Conservation (phyloP, 2,888 invertebrate species). For the Alsophila aescularia region DNA sequence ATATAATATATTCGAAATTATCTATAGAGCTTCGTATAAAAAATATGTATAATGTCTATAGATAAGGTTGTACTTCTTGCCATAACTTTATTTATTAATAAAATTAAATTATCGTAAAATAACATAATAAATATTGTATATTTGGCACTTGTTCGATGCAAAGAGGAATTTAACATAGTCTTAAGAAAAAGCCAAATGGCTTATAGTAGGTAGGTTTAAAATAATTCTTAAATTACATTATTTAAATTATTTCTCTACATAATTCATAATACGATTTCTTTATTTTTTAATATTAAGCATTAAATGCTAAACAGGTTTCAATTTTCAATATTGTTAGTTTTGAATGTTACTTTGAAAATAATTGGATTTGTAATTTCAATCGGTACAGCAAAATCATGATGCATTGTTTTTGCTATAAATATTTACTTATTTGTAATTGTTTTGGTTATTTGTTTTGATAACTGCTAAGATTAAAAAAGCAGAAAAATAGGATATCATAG, state of each 20-base stretch:
- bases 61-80: background rate
- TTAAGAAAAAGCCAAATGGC: constrained; percentile 43
- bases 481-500: background rate
- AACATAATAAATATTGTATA: constrained; percentile 47
- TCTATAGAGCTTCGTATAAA: too few species aligned
- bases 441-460: too few species aligned
- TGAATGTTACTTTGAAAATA: background rate
- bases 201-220: constrained; percentile 1
- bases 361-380: too few species aligned
- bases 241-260: background rate
- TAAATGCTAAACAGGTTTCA: constrained; percentile 16
- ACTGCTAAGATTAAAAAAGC: constrained; percentile 1
- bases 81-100: background rate
- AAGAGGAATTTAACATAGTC: constrained; percentile 70
- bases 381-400: too few species aligned
- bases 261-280: constrained; percentile 7
- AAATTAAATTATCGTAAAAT: constrained; percentile 4
- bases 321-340: background rate
- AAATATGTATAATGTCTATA: background rate
- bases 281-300: constrained; percentile 13
- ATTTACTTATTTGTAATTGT: too few species aligned
- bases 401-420: too few species aligned
- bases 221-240: too few species aligned
- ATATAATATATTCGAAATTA: too few species aligned
- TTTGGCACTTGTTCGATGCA: constrained; percentile 61